A percentile compares a stretch with the other conserved stretches of the same genome.
Evolutionary conservation across 2,888 invertebrate species (phyloP).

Genomic region (Geophilus truncorum): DNA sequence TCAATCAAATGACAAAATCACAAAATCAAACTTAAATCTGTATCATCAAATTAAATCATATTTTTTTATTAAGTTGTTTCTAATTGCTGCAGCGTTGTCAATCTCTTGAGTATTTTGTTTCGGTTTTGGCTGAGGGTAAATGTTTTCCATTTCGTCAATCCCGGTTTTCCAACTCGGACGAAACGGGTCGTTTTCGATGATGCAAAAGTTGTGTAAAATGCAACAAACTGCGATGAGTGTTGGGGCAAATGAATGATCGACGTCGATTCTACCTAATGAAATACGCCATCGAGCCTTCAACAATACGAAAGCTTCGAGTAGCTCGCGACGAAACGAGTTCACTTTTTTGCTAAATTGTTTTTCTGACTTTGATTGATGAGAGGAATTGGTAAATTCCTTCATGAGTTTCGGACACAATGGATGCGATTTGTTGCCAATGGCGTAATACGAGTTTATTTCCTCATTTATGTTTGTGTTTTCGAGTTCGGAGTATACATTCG

Average conservation of each 20-base stretch:
- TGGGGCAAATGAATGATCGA: background rate
- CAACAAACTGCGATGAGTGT: background rate
- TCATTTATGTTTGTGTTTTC: background rate
- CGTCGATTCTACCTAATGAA: background rate
- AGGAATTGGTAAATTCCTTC: background rate
- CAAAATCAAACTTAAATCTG: background rate
- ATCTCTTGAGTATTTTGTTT: background rate
- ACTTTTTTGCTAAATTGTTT: background rate
- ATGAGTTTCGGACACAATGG: background rate
- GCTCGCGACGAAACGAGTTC: background rate
- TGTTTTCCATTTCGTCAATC: background rate
- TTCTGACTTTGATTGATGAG: background rate
- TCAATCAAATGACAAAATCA: background rate
- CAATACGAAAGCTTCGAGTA: background rate
- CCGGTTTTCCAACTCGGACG: background rate
- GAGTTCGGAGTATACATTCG: background rate
- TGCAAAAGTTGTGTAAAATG: slow-evolving; percentile 15
- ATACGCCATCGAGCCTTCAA: slow-evolving; percentile 5
- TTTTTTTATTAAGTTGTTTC: background rate
- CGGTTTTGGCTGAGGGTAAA: background rate
- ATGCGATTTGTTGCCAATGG: background rate
- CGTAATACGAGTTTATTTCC: background rate
- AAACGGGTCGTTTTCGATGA: background rate
- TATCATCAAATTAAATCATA: background rate
- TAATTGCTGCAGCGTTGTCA: background rate